Base-by-base conservation (phyloP, 2,888 invertebrate genomes). In the Itoplectis maculator region DNA sequence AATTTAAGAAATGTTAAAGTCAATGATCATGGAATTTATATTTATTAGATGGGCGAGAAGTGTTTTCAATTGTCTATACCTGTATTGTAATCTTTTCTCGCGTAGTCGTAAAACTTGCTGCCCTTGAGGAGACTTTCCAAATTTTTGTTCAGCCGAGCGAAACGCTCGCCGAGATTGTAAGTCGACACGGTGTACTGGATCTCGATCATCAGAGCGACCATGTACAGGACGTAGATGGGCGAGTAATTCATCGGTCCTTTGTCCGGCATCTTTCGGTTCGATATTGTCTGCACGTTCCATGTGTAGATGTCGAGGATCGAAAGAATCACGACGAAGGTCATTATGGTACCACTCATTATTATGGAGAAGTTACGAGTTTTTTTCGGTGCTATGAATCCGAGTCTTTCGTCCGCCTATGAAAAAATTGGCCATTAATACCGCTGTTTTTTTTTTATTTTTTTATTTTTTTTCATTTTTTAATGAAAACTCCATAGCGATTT, bases 131-230 rank as follows among this genome's bases (percentile, higher is more conserved):
- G 94, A 2, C 93, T 92, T 0, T 93, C 93, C 0, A 95, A 92
- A 0, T 93, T 93, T 23, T 93, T 93, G 86, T 95, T 95, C 49
- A 95, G 93, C 0, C 94, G 93, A 9, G 91, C 91, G 85, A 95
- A 94, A 18, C 95, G 93, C 45, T 94, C 93, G 35, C 94, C 93
- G 29, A 95, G 93, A 4, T 95, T 94, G 72, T 95, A 93, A 1
- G 95, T 94, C 0, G 94, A 93, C 85, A 95, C 93, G 42, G 94
- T 95, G 78, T 95, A 95, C 88, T 95, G 95, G 1, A 95, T 92
- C 88, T 95, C 95, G 87, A 95, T 91, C 51, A 94, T 93, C 86
- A 95, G 92, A 63, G 95, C 94, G 49, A 95, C 93, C 82, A 94
- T 93, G 93, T 95, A 95, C 86, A 95, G 93, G 3, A 94, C 87